Evolutionary conservation across 1,140 invertebrate genomes (phyloP).

Genomic region (Drosophila suzukii): DNA sequence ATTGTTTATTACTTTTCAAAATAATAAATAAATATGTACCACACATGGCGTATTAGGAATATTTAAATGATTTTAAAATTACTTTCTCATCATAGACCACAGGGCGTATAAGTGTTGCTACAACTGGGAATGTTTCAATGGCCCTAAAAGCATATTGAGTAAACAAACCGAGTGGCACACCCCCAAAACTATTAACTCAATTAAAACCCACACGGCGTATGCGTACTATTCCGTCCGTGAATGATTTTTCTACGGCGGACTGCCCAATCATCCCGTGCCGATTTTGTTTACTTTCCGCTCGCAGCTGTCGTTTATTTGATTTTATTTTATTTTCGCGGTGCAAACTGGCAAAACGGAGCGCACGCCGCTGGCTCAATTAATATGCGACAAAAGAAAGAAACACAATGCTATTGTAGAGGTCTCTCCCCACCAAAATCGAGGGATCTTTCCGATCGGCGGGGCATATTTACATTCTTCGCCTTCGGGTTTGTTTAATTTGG

Average conservation of each 20-base stretch:
- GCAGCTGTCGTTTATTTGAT: constrained; percentile 21
- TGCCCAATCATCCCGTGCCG: constrained; percentile 19
- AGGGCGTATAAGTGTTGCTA: constrained; percentile 3
- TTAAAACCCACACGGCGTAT: constrained; percentile 11
- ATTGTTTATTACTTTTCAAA: no score
- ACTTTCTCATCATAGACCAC: neutral
- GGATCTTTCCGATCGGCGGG: neutral
- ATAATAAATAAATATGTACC: neutral
- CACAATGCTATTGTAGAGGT: constrained; percentile 35
- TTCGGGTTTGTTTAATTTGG: constrained; percentile 65
- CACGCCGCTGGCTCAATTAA: constrained; percentile 60
- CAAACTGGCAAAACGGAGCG: constrained; percentile 47
- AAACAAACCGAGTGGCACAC: constrained; percentile 1
- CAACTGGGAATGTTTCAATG: neutral
- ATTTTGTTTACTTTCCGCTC: constrained; percentile 47
- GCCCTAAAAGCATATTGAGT: neutral
- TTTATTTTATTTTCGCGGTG: constrained; percentile 40
- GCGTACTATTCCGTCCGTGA: constrained; percentile 8
- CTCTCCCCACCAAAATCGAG: constrained; percentile 13
- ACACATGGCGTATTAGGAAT: neutral
- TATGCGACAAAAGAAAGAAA: constrained; percentile 59
- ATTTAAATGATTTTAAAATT: neutral
- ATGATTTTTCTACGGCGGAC: constrained; percentile 8
- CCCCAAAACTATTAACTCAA: neutral
- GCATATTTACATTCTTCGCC: constrained; percentile 20